Evolutionary conservation across 2,888 invertebrate species (phyloP), one percentile per base, ranked within the genome.

Genomic region (Cinara cedri): DNA sequence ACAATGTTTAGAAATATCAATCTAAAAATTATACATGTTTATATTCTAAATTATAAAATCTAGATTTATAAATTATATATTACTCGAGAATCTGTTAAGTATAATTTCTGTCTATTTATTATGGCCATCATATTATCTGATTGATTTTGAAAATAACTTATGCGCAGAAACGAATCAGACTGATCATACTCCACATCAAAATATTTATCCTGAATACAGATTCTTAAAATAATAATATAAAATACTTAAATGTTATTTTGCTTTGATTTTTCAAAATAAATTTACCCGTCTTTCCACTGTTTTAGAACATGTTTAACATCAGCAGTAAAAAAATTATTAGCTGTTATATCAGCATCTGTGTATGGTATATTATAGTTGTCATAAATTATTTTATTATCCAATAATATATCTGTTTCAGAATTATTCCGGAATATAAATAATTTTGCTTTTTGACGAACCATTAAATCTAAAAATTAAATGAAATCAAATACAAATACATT

Each of bases 1-100:
- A 62, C 51, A 78, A 34, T 68, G 78, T 1, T 78, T 78, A n/a
- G 70, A 70, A n/a, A 78, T 24, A 78, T 78, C 78, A 49, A 70
- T 42, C 78, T 78, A 16, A 76, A 78, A 70, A 68, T 1, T 19
- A 57, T 34, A 1, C n/a, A n/a, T n/a, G n/a, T 70, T 55, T 19
- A 44, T 11, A 57, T 24, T 71, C 0, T n/a, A 46, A 34, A 72
- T 34, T 1, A 42, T 9, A 34, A 26, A 34, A 62, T 21, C 16
- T 42, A 42, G 11, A 51, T 14, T 26, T 19, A 62, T n/a, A 44
- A 63, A 34, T 10, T 24, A 16, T 46, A 46, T n/a, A 60, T 76
- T 68, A 78, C 78, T 49, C 78, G 54, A 49, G 68, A 11, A 68
- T 78, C 78, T 44, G 51, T 60, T 11, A 78, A 51, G 19, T 60